Percentiles rank a stretch among this genome's conserved stretches.
Evolutionary conservation across 2,888 invertebrate species (phyloP).

Genomic region (Chironomus tentans): DNA sequence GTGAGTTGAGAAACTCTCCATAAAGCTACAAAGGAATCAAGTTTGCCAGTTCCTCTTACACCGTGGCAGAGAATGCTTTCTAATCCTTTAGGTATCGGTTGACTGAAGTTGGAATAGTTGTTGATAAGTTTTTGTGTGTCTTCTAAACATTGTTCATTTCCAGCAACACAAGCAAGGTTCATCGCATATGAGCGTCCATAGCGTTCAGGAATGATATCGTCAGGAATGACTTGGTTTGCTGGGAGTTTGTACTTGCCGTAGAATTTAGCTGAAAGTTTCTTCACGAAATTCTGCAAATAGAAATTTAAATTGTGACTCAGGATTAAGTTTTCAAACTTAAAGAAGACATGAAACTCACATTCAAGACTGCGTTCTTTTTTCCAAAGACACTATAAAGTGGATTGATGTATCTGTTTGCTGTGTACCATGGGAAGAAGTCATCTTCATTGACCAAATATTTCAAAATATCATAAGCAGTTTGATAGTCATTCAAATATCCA

Average conservation of each 20-base stretch:
- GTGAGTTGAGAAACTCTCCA: neutral
- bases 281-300: neutral
- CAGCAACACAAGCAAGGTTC: neutral
- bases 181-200: neutral
- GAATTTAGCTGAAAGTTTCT: neutral
- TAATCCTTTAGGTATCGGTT: neutral
- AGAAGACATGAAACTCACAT: neutral
- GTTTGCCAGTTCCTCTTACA: neutral
- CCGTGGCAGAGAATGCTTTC: conserved; percentile 1
- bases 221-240: neutral
- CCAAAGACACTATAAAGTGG: conserved; percentile 10
- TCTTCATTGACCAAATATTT: conserved; percentile 49
- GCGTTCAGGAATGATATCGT: neutral
- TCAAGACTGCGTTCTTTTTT: neutral
- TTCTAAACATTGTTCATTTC: neutral
- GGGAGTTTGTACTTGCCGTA: neutral
- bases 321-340: neutral
- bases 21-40: neutral
- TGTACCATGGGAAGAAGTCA: conserved; percentile 48
- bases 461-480: conserved; percentile 42
- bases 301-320: neutral
- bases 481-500: conserved; percentile 43
- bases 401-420: conserved; percentile 6
- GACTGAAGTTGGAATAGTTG: neutral
- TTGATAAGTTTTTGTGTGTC: neutral